These are phyloP conservation scores for Hypolimnas misippus DNA, from an alignment of 2,888 invertebrate species.

Conservation along the genomic window DNA sequence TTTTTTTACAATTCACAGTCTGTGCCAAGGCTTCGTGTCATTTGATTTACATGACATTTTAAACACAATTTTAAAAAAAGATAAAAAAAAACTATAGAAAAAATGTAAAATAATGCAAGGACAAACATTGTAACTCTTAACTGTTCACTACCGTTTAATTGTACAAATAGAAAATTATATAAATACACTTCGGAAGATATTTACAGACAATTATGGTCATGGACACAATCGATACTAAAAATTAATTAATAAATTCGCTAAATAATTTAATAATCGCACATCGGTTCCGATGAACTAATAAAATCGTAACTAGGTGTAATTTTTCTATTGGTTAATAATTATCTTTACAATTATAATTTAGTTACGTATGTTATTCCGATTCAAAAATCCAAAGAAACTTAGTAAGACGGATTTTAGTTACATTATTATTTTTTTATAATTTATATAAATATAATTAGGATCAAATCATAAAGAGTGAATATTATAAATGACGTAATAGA, in stretches of 20 bases:
- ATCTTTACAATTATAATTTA: conserved; percentile 74
- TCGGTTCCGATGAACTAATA: conserved; percentile 66
- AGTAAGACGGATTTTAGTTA: conserved; percentile 76
- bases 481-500: conserved; percentile 43
- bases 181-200: conserved; percentile 75
- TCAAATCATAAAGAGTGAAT: conserved; percentile 40
- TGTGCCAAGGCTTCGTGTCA: conserved; percentile 44
- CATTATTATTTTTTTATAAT: conserved; percentile 48
- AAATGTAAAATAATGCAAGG: conserved; percentile 30
- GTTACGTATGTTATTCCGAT: conserved; percentile 80
- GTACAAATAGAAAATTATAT: conserved; percentile 58
- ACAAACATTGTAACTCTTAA: conserved; percentile 52
- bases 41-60: conserved; percentile 56
- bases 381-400: conserved; percentile 73
- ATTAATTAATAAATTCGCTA: conserved; percentile 80
- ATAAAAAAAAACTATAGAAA: conserved; percentile 57
- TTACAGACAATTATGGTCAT: conserved; percentile 70
- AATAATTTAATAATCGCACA: conserved; percentile 70
- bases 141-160: conserved; percentile 60
- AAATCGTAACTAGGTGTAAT: conserved; percentile 72
- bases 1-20: conserved; percentile 36
- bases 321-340: conserved; percentile 74
- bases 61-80: conserved; percentile 57
- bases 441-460: conserved; percentile 46
- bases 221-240: conserved; percentile 63